Evolutionary conservation across 1,140 invertebrate genomes (phyloP), one percentile per base, ranked within the genome.

Genomic region (Probaryconus sp.): DNA sequence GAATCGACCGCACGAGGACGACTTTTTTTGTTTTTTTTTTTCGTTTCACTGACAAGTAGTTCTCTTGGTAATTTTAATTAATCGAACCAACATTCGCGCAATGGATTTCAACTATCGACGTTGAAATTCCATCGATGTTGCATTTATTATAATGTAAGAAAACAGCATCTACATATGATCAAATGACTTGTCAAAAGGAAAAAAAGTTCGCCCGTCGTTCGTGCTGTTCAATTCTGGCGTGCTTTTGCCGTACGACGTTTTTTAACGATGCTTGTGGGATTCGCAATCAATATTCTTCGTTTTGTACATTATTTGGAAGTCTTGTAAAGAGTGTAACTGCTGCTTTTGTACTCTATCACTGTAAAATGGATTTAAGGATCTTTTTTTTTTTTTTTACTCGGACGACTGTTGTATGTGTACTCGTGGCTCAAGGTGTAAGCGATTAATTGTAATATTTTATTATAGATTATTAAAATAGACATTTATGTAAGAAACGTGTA

Each of bases 21-120:
- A n/a, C n/a, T n/a, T n/a, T n/a, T n/a, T n/a, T n/a, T n/a, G n/a
- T n/a, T n/a, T n/a, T n/a, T n/a, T n/a, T n/a, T n/a, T n/a, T n/a
- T n/a, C n/a, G n/a, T n/a, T n/a, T n/a, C n/a, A n/a, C n/a, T n/a
- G n/a, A n/a, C n/a, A n/a, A n/a, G n/a, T n/a, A n/a, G n/a, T n/a
- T n/a, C n/a, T n/a, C n/a, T n/a, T n/a, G n/a, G n/a, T n/a, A n/a
- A n/a, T n/a, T n/a, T n/a, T n/a, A n/a, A n/a, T n/a, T n/a, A n/a
- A n/a, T n/a, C 56, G 40, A 68, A 71, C 75, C 68, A 48, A 51
- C 16, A n/a, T 30, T 21, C 20, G 11, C n/a, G n/a, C n/a, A n/a
- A n/a, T n/a, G n/a, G n/a, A n/a, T n/a, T n/a, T n/a, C n/a, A n/a
- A n/a, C n/a, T n/a, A n/a, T n/a, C n/a, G n/a, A n/a, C n/a, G n/a